Percentiles rank a stretch among this genome's conserved stretches.
phyloP scores from a whole-genome alignment of 2,888 invertebrate species.

The Drosophila barbarae region DNA sequence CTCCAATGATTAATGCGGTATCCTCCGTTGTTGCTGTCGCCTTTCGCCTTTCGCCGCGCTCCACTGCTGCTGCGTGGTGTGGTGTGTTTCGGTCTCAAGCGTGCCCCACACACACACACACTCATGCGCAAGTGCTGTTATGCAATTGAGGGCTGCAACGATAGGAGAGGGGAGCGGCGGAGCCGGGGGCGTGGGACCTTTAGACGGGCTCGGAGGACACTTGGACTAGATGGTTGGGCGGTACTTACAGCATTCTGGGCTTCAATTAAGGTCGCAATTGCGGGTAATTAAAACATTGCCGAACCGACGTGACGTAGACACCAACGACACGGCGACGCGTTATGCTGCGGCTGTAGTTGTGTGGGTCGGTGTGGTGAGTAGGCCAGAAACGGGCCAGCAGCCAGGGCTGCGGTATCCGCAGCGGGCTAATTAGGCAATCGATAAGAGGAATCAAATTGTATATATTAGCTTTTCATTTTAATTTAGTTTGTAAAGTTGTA shows the following conservation, averaged over 20 bases:
- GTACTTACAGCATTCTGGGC: slow-evolving; percentile 65
- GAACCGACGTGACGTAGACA: slow-evolving; percentile 70
- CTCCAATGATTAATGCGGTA: slow-evolving; percentile 10
- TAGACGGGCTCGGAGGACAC: slow-evolving; percentile 10
- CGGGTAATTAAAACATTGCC: slow-evolving; percentile 65
- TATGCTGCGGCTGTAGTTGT: slow-evolving; percentile 36
- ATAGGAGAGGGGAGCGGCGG: slow-evolving; percentile 32
- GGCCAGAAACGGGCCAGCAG: slow-evolving; percentile 10
- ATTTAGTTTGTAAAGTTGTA: background rate
- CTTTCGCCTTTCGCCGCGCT: slow-evolving; percentile 7
- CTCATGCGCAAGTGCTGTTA: slow-evolving; percentile 72
- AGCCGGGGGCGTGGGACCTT: slow-evolving; percentile 18
- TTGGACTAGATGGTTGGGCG: slow-evolving; percentile 12
- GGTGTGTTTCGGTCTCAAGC: slow-evolving; percentile 64
- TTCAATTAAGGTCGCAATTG: slow-evolving; percentile 45
- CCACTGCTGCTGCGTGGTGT: slow-evolving; percentile 43
- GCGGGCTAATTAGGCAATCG: slow-evolving; percentile 41
- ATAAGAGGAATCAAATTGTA: slow-evolving; percentile 1
- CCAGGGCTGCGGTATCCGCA: slow-evolving; percentile 48
- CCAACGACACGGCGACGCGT: slow-evolving; percentile 62
- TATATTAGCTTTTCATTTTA: too few relatives aligned
- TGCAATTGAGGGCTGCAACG: slow-evolving; percentile 75
- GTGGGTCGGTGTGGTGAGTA: slow-evolving; percentile 39
- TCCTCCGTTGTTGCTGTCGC: slow-evolving; percentile 10
- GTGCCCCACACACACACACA: slow-evolving; percentile 59